These are phyloP conservation scores for Terrapene triunguis DNA, from an alignment of 2,113 vertebrate species.

Conservation along the genomic window DNA sequence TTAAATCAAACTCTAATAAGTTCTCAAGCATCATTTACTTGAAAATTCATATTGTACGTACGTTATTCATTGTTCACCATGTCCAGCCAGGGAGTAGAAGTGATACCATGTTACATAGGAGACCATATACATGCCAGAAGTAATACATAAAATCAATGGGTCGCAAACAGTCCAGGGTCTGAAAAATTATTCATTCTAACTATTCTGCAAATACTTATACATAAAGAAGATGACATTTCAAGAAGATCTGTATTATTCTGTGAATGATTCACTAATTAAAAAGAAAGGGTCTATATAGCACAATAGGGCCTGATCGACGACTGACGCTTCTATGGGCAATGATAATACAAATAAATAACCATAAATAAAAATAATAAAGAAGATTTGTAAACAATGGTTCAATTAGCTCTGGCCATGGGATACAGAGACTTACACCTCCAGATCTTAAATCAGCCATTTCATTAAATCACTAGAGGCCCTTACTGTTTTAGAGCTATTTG, in stretches of 20 bases:
- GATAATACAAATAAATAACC: neutral
- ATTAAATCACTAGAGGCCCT: neutral
- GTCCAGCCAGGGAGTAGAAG: neutral
- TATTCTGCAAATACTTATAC: neutral
- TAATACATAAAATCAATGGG: neutral
- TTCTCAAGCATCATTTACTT: neutral
- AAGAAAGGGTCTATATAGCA: neutral
- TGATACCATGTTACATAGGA: neutral
- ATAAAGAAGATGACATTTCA: neutral
- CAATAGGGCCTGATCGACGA: neutral
- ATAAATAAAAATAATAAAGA: neutral
- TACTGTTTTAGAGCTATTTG: neutral
- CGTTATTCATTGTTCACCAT: neutral
- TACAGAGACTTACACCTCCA: neutral
- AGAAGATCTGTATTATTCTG: neutral
- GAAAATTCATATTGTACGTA: neutral
- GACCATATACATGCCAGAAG: fast-evolving
- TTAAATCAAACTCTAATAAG: neutral
- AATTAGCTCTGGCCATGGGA: fast-evolving
- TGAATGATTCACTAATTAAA: neutral
- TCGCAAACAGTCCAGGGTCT: neutral
- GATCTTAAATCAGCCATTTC: neutral
- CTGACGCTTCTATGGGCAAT: neutral
- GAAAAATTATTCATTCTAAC: neutral
- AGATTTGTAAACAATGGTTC: neutral